These are phyloP conservation scores for Myiozetetes cayanensis DNA, from an alignment of 2,113 vertebrate species.

Conservation along the genomic window DNA sequence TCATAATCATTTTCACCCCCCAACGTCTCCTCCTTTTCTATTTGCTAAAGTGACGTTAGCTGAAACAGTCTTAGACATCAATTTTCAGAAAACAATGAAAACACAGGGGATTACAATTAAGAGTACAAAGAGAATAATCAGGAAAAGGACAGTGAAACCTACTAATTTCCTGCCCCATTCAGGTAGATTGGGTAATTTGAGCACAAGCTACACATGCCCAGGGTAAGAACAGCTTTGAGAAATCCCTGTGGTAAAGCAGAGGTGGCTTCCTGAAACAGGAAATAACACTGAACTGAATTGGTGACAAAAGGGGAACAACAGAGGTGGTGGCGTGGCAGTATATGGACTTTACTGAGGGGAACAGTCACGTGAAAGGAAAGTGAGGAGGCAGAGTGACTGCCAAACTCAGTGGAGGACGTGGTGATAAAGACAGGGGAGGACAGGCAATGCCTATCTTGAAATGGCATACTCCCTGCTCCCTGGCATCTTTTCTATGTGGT, in stretches of 20 bases:
- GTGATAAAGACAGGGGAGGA: not conserved
- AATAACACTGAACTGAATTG: not conserved
- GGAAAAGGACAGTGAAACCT: no score
- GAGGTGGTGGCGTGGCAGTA: fast-evolving
- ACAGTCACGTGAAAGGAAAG: not conserved
- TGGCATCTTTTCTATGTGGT: not conserved
- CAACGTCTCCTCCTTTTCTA: no score
- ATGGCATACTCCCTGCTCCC: not conserved
- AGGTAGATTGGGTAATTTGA: no score
- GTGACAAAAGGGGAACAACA: not conserved
- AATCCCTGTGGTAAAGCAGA: not conserved
- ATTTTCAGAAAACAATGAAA: no score
- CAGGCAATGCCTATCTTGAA: fast-evolving
- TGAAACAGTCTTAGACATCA: no score
- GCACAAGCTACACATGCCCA: fast-evolving
- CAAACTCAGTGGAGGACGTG: fast-evolving
- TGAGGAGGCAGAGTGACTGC: not conserved
- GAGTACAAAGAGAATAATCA: no score
- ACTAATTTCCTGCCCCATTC: no score
- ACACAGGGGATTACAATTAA: no score
- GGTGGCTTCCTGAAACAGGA: not conserved
- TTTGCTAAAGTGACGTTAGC: no score
- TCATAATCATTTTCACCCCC: no score
- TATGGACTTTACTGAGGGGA: fast-evolving
- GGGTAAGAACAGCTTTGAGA: not conserved